Conservation (phyloP, 2,888 invertebrate species). For the Nyleta sp. region DNA sequence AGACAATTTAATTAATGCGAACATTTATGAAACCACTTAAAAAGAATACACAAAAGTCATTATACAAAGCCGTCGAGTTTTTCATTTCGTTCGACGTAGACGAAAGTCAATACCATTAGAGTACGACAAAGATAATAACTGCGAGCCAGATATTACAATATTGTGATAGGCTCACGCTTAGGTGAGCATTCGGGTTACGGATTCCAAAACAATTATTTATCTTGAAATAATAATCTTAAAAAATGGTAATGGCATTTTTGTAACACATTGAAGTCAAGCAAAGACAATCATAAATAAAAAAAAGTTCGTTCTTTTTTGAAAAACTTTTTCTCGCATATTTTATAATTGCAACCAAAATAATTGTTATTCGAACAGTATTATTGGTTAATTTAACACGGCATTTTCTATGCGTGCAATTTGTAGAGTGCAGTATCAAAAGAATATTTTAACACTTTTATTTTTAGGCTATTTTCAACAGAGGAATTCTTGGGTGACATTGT, state of each 20-base stretch:
- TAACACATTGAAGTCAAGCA: too few species aligned
- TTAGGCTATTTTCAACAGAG: too few species aligned
- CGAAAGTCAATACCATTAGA: slow-evolving; percentile 35
- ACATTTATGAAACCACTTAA: slow-evolving; percentile 24
- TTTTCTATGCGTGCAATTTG: too few species aligned
- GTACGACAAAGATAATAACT: slow-evolving; percentile 19
- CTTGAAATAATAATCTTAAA: slow-evolving; percentile 4
- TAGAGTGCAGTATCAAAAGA: too few species aligned
- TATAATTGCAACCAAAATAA: too few species aligned
- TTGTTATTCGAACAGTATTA: too few species aligned
- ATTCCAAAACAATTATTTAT: slow-evolving; percentile 27
- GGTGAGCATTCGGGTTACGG: slow-evolving; percentile 57
- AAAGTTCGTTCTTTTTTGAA: too few species aligned
- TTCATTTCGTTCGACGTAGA: slow-evolving; percentile 7
- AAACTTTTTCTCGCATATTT: too few species aligned
- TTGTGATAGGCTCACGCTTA: slow-evolving; percentile 63
- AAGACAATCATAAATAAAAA: too few species aligned
- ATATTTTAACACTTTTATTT: too few species aligned
- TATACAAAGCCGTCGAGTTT: slow-evolving; percentile 18
- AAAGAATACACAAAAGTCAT: slow-evolving; percentile 16
- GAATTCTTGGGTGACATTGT: slow-evolving; percentile 9
- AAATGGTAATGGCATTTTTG: not conserved
- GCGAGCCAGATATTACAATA: slow-evolving; percentile 58
- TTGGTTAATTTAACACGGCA: too few species aligned
- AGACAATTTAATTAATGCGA: slow-evolving; percentile 32